Conservation (phyloP, 64 coral and sea anemone genomes). For the Platygyra sinensis region DNA sequence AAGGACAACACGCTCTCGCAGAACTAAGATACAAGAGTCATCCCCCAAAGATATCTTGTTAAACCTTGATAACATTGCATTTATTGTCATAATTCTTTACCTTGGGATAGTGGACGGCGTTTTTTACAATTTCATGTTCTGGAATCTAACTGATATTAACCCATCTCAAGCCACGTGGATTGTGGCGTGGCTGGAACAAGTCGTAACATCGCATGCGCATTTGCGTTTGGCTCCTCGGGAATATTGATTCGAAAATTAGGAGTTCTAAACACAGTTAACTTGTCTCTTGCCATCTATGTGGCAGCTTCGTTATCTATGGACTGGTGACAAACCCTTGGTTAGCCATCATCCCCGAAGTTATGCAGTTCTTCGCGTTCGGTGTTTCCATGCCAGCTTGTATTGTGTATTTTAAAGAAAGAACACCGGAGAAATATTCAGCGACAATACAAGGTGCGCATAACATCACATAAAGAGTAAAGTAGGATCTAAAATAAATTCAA, state of each 20-base stretch:
- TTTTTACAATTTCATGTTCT: no score
- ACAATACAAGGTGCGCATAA: no score
- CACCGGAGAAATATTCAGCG: no score
- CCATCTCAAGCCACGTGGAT: no score
- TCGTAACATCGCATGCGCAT: not conserved
- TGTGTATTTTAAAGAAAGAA: not conserved
- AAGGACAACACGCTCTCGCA: not conserved
- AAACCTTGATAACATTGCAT: not conserved
- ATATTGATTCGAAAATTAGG: conserved; percentile 6
- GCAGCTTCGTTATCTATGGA: conserved; percentile 21
- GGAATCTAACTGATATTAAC: no score
- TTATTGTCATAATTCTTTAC: conserved; percentile 30
- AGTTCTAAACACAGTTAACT: conserved; percentile 15
- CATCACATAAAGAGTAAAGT: no score
- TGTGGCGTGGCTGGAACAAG: not conserved
- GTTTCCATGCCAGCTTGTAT: conserved; percentile 9
- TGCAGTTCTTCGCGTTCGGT: conserved; percentile 7
- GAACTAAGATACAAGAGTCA: not conserved
- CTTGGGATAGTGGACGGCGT: not conserved
- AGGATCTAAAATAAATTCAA: no score
- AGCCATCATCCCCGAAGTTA: conserved; percentile 29
- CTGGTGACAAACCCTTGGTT: not conserved
- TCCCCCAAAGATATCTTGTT: conserved; percentile 3
- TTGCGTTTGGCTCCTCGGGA: conserved; percentile 34
- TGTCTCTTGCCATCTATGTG: not conserved